These are phyloP conservation scores for Aphidius colemani DNA, from an alignment of 2,888 invertebrate genomes.

Conservation along the genomic window DNA sequence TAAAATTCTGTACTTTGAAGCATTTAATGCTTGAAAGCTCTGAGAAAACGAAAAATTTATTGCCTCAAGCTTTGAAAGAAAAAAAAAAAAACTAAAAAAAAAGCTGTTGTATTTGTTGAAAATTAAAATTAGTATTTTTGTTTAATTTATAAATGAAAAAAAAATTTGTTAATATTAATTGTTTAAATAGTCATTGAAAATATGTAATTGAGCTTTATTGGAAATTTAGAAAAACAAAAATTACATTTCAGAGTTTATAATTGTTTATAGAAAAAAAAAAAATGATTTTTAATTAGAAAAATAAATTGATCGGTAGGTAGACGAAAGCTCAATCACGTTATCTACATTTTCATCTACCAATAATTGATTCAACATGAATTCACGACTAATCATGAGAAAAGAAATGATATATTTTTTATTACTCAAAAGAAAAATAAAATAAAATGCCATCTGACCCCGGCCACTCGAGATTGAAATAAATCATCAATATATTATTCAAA, in stretches of 20 bases:
- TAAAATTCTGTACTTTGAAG: too few relatives aligned
- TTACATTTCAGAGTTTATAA: not conserved
- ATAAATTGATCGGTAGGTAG: constrained; percentile 31
- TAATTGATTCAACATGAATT: not conserved
- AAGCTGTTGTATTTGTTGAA: not conserved
- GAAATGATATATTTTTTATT: constrained; percentile 47
- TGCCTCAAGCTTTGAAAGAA: too few relatives aligned
- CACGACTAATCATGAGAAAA: constrained; percentile 30
- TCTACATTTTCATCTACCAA: constrained; percentile 25
- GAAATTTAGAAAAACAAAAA: too few relatives aligned
- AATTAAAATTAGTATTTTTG: not conserved
- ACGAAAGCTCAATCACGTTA: constrained; percentile 39
- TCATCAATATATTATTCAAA: too few relatives aligned
- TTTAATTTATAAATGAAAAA: not conserved
- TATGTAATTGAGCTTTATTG: too few relatives aligned
- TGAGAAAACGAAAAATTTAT: too few relatives aligned
- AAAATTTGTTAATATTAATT: too few relatives aligned
- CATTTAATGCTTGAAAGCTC: too few relatives aligned
- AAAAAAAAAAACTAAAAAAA: too few relatives aligned
- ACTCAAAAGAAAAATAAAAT: constrained; percentile 39
- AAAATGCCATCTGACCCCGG: constrained; percentile 46
- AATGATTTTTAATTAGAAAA: not conserved
- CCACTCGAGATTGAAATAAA: constrained; percentile 32
- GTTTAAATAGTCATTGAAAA: not conserved
- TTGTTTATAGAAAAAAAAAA: not conserved